Evolutionary conservation across 2,113 vertebrate genomes (phyloP).

Genomic region (Odontophorus gujanensis): DNA sequence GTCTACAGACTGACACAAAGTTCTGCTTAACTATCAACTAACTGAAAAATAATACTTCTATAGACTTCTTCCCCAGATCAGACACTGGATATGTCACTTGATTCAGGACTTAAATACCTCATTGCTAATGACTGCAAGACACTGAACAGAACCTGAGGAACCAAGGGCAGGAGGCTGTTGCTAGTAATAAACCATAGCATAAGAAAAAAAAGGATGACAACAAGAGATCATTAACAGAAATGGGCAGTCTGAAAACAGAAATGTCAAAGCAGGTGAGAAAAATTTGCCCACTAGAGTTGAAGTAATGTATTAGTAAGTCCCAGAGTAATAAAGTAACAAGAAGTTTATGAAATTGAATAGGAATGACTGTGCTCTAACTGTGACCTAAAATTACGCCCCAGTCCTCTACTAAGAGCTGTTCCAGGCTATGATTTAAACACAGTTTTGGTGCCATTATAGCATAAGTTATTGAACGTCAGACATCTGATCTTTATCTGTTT

Average conservation of each 20-base stretch:
- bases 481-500: not conserved
- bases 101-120: not conserved
- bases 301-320: not conserved
- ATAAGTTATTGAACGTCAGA: not conserved
- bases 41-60: not conserved
- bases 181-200: not conserved
- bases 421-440: not conserved
- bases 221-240: not conserved
- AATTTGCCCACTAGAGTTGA: not conserved
- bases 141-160: not conserved
- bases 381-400: not conserved
- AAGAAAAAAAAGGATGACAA: not conserved
- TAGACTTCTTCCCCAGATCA: not conserved
- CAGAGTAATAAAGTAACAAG: not conserved
- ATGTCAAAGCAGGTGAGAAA: not conserved
- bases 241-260: not conserved
- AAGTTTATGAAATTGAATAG: not conserved
- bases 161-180: not conserved
- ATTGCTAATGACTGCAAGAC: not conserved
- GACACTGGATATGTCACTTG: not conserved
- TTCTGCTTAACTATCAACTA: not conserved
- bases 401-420: not conserved
- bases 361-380: not conserved
- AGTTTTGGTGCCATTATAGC: not conserved
- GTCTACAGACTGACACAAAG: not conserved